Conservation (phyloP, 2,113 vertebrate species). For the Clarias macrocephalus region DNA sequence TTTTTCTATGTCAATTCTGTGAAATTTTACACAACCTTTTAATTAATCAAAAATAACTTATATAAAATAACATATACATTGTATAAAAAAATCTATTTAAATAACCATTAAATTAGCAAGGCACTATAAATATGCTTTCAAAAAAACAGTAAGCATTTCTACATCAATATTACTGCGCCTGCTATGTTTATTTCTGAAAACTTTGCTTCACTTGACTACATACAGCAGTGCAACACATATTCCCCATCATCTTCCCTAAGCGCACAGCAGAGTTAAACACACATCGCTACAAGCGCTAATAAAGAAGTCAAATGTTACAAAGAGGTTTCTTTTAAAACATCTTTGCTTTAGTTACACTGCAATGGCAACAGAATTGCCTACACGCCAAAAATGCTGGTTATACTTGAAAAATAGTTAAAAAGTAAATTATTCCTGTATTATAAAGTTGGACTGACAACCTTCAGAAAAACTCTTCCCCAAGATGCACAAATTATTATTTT, state of each 20-base stretch:
- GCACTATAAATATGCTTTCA: too few relatives aligned
- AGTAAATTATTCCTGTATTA: too few relatives aligned
- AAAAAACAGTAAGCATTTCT: too few relatives aligned
- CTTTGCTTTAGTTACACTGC: background rate
- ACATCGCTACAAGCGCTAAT: background rate
- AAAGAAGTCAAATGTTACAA: background rate
- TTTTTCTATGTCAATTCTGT: background rate
- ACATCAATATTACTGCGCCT: background rate
- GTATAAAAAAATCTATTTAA: background rate
- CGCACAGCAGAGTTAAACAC: background rate
- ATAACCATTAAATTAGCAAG: too few relatives aligned
- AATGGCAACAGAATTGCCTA: background rate
- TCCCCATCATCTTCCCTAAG: background rate
- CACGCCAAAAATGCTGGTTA: too few relatives aligned
- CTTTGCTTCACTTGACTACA: background rate
- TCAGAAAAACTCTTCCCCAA: too few relatives aligned
- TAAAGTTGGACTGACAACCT: too few relatives aligned
- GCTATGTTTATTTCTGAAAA: background rate
- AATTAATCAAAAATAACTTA: background rate
- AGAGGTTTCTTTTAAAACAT: background rate
- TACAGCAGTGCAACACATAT: background rate
- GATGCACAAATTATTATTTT: too few relatives aligned
- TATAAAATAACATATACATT: too few relatives aligned
- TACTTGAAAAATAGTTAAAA: too few relatives aligned
- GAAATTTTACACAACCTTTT: background rate